Percentiles rank a stretch among this genome's conserved stretches.
Evolutionary conservation across 2,113 vertebrate genomes (phyloP).

Genomic region (Strigops habroptila): DNA sequence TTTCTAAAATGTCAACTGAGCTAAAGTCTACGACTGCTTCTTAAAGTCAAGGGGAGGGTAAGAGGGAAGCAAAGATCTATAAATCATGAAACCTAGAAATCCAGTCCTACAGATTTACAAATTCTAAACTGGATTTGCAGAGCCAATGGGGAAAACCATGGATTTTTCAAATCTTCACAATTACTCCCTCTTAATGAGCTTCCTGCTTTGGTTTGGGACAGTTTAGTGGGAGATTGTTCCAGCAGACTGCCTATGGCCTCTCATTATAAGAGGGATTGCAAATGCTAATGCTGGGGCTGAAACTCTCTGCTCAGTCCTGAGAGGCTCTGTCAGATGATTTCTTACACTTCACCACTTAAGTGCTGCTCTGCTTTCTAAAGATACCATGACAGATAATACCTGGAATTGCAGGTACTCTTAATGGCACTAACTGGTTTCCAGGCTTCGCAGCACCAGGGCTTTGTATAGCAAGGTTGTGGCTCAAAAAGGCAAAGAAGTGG

Average conservation of each 20-base stretch:
- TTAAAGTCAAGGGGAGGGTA: background rate
- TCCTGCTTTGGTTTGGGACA: slow-evolving; percentile 17
- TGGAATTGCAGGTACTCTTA: background rate
- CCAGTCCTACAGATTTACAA: slow-evolving; percentile 62
- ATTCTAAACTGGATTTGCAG: slow-evolving; percentile 52
- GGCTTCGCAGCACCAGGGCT: background rate
- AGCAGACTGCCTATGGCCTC: background rate
- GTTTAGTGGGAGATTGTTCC: slow-evolving; percentile 10
- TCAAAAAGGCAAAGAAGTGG: background rate
- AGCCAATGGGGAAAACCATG: background rate
- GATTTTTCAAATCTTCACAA: slow-evolving; percentile 33
- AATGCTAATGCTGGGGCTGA: slow-evolving; percentile 14
- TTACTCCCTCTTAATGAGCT: slow-evolving; percentile 29
- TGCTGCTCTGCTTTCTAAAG: background rate
- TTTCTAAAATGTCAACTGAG: background rate
- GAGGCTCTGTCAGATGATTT: background rate
- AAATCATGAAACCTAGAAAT: slow-evolving; percentile 50
- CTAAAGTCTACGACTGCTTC: background rate
- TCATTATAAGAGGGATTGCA: background rate
- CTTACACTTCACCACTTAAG: background rate
- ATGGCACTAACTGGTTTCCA: background rate
- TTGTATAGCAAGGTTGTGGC: background rate
- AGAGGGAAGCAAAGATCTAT: slow-evolving; percentile 33
- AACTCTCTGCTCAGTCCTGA: background rate
- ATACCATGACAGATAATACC: background rate